Evolutionary conservation across 2,113 vertebrate genomes (phyloP).

Genomic region (Mustelus asterias): DNA sequence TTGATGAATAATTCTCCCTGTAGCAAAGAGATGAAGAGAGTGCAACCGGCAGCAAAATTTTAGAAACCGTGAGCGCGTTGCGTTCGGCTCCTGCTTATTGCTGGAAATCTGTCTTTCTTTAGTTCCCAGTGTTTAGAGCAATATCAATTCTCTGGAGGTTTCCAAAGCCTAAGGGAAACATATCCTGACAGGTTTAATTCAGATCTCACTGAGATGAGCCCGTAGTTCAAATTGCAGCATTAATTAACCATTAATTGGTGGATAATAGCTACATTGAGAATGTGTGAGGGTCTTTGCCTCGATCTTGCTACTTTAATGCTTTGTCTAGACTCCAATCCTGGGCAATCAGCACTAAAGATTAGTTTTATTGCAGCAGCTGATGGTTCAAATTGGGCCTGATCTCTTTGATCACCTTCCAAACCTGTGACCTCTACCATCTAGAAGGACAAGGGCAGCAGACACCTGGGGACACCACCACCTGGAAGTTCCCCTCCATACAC

Average conservation of each 20-base stretch:
- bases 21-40: not conserved
- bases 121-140: slow-evolving; percentile 6
- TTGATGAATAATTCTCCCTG: slow-evolving; percentile 7
- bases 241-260: not conserved
- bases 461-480: too few relatives aligned
- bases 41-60: too few relatives aligned
- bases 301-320: too few relatives aligned
- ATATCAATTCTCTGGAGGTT: not conserved
- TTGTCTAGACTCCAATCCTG: too few relatives aligned
- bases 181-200: not conserved
- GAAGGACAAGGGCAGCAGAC: too few relatives aligned
- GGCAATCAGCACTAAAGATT: not conserved
- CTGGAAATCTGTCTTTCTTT: not conserved
- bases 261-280: not conserved
- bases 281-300: not conserved
- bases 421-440: too few relatives aligned
- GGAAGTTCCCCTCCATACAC: too few relatives aligned
- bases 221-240: not conserved
- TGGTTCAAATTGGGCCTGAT: not conserved
- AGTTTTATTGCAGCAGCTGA: not conserved
- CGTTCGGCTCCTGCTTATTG: not conserved
- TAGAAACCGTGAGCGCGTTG: too few relatives aligned
- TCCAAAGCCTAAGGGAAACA: not conserved
- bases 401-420: too few relatives aligned
- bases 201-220: not conserved